A percentile compares a stretch with the other conserved stretches of the same genome.
Evolutionary conservation across 2,888 invertebrate species (phyloP).

Genomic region (Blomia tropicalis): DNA sequence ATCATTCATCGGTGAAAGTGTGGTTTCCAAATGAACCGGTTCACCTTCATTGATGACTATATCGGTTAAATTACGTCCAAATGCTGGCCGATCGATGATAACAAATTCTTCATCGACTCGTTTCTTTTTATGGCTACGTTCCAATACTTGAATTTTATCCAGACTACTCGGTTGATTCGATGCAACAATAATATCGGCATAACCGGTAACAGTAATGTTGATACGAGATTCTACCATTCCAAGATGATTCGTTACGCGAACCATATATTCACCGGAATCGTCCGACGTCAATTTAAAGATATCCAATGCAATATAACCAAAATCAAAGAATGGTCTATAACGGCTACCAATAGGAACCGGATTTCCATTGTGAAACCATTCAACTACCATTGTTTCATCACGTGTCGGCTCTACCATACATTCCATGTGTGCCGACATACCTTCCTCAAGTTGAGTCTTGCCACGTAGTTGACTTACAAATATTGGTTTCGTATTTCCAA

Average conservation of each 20-base stretch:
- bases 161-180: conserved; percentile 79
- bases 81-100: conserved; percentile 65
- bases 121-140: conserved; percentile 46
- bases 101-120: conserved; percentile 46
- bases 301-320: conserved; percentile 93
- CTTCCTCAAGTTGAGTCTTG: conserved; percentile 63
- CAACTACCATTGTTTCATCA: conserved; percentile 80
- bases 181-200: conserved; percentile 78
- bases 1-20: conserved; percentile 89
- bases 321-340: conserved; percentile 91
- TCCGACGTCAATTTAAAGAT: conserved; percentile 89
- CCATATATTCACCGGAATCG: conserved; percentile 77
- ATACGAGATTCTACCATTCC: conserved; percentile 63
- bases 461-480: conserved; percentile 74
- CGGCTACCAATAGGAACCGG: conserved; percentile 82
- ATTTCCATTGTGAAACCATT: conserved; percentile 88
- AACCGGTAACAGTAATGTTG: conserved; percentile 37
- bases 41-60: conserved; percentile 73
- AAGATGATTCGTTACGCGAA: conserved; percentile 71
- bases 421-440: conserved; percentile 73
- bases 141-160: conserved; percentile 72
- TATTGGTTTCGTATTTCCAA: conserved; percentile 55
- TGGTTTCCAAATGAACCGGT: conserved; percentile 73
- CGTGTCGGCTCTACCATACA: conserved; percentile 87
- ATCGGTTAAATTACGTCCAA: conserved; percentile 76